Conservation (phyloP, 2,113 vertebrate genomes). For the Pristiophorus japonicus region DNA sequence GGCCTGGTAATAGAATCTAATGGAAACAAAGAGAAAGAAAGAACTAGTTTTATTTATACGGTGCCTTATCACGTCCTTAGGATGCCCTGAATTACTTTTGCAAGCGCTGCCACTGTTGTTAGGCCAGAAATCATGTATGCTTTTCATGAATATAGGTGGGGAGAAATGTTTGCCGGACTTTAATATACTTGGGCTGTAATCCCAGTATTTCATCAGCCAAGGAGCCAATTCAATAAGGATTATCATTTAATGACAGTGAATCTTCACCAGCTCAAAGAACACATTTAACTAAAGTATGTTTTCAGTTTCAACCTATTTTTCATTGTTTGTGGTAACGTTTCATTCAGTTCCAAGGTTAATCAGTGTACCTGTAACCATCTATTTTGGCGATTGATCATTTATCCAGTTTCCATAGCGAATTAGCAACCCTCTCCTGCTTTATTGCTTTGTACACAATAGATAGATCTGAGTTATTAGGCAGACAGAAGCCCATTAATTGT, state of each 20-base stretch:
- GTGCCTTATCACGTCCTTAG: neutral
- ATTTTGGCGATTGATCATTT: constrained; percentile 16
- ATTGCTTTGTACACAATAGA: neutral
- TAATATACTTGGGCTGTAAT: neutral
- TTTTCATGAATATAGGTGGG: neutral
- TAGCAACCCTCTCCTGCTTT: neutral
- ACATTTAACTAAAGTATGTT: neutral
- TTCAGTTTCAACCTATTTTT: constrained; percentile 9
- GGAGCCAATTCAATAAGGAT: neutral
- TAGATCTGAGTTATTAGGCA: constrained; percentile 11
- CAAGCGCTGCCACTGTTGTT: neutral
- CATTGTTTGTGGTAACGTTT: neutral
- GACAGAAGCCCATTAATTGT: neutral
- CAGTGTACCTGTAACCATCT: neutral
- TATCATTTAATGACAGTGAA: neutral
- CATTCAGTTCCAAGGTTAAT: neutral
- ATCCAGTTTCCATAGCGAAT: neutral
- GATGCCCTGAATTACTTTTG: neutral
- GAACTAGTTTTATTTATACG: neutral
- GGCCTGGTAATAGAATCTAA: neutral
- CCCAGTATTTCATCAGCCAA: neutral
- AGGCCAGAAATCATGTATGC: neutral
- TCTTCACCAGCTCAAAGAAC: neutral
- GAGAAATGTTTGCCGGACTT: neutral
- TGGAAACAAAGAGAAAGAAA: neutral